phyloP scores from a whole-genome alignment of 1,140 invertebrate species.

The Pomacea maculata region DNA sequence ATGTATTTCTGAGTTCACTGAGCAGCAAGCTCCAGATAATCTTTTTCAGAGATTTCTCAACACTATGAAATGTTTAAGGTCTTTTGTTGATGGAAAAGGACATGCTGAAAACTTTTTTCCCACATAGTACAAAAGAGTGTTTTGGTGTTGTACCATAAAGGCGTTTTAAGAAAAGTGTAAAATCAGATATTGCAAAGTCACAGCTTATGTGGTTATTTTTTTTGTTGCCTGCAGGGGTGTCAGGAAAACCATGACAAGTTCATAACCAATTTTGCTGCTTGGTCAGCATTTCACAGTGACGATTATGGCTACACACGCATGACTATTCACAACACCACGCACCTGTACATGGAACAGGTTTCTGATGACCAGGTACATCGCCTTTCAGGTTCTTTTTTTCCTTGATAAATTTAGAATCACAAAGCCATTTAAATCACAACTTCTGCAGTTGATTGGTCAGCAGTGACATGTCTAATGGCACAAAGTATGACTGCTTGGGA shows the following conservation, averaged over 20 bases:
- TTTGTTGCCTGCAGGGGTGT: constrained; percentile 70
- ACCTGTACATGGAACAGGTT: constrained; percentile 91
- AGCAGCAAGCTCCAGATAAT: no score
- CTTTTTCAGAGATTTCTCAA: no score
- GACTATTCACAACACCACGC: constrained; percentile 80
- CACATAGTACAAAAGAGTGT: no score
- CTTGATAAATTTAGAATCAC: no score
- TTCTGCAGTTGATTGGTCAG: neutral
- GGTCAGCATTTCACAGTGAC: constrained; percentile 79
- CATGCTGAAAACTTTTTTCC: no score
- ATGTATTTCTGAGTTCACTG: no score
- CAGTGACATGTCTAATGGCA: neutral
- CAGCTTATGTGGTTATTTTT: neutral
- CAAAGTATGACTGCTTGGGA: neutral
- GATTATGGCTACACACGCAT: constrained; percentile 96
- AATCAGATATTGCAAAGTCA: neutral
- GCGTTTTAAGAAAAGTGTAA: neutral
- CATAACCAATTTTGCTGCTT: constrained; percentile 37
- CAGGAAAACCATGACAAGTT: constrained; percentile 71
- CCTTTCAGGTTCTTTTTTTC: neutral
- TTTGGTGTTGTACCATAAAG: neutral
- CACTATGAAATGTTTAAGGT: no score
- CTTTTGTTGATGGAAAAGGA: no score
- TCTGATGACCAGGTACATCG: constrained; percentile 72
- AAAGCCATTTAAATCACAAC: no score